phyloP scores from a whole-genome alignment of 2,113 vertebrate genomes.

The Gavialis gangeticus region DNA sequence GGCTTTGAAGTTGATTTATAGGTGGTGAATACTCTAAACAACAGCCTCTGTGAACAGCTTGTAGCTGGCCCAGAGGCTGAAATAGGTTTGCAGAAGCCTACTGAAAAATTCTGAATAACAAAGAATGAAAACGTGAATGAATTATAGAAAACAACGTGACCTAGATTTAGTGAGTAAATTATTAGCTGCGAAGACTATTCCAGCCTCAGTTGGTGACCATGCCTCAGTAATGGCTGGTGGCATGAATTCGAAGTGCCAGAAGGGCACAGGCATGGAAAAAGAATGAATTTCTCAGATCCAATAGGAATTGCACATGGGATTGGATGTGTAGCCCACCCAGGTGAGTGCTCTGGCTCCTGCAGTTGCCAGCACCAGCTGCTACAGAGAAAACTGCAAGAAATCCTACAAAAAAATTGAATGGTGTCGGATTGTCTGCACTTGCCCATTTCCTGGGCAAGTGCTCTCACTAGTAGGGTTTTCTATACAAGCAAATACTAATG shows the following conservation, averaged over 20 bases:
- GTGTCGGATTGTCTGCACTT: neutral
- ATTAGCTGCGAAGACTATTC: neutral
- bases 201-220: neutral
- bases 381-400: neutral
- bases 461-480: too few species aligned
- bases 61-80: neutral
- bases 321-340: neutral
- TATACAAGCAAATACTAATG: too few species aligned
- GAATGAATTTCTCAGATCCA: neutral
- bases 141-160: neutral
- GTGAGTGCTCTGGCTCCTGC: accelerated
- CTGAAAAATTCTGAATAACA: neutral
- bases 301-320: neutral
- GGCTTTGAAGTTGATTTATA: neutral
- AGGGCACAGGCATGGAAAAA: neutral
- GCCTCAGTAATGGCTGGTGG: neutral
- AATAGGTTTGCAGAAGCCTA: neutral
- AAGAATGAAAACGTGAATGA: neutral
- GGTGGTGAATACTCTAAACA: neutral
- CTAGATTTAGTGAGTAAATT: neutral
- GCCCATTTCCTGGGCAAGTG: too few species aligned
- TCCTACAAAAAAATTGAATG: neutral
- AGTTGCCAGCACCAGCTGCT: accelerated
- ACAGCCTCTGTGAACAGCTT: accelerated
- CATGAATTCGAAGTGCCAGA: neutral